These are phyloP conservation scores for Tyrophagus putrescentiae DNA, from an alignment of 1,140 invertebrate species.

Conservation along the genomic window DNA sequence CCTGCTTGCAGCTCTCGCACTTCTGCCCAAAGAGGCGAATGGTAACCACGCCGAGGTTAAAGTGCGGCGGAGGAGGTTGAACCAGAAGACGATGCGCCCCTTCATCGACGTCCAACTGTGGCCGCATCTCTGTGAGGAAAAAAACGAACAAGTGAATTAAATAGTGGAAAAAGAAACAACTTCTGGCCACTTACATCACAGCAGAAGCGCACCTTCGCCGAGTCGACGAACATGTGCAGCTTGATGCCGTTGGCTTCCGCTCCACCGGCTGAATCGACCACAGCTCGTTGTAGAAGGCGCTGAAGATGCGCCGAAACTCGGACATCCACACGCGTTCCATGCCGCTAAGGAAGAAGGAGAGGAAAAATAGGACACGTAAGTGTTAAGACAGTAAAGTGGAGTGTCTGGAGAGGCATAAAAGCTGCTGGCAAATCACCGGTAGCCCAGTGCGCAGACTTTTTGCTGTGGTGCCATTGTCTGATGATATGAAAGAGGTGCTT, in stretches of 20 bases:
- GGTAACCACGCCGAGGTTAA: slow-evolving; percentile 32
- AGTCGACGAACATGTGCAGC: slow-evolving; percentile 28
- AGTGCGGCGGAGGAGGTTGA: slow-evolving; percentile 33
- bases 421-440: background rate
- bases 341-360: slow-evolving; percentile 24
- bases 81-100: slow-evolving; percentile 39
- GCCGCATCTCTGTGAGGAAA: slow-evolving; percentile 33
- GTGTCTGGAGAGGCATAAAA: no score
- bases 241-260: background rate
- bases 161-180: background rate
- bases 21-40: slow-evolving; percentile 40
- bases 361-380: no score
- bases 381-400: no score
- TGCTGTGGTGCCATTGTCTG: no score
- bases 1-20: slow-evolving; percentile 35
- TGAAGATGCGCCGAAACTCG: slow-evolving; percentile 27
- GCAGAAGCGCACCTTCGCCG: slow-evolving; percentile 29
- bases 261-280: slow-evolving; percentile 27
- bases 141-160: slow-evolving; percentile 1
- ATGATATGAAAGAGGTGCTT: no score
- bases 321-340: slow-evolving; percentile 28
- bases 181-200: slow-evolving; percentile 24
- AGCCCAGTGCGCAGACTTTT: background rate
- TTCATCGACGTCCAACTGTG: slow-evolving; percentile 43
- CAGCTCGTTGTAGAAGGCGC: slow-evolving; percentile 24